phyloP scores from a whole-genome alignment of 1,140 invertebrate species.

The Oscheius sp. region DNA sequence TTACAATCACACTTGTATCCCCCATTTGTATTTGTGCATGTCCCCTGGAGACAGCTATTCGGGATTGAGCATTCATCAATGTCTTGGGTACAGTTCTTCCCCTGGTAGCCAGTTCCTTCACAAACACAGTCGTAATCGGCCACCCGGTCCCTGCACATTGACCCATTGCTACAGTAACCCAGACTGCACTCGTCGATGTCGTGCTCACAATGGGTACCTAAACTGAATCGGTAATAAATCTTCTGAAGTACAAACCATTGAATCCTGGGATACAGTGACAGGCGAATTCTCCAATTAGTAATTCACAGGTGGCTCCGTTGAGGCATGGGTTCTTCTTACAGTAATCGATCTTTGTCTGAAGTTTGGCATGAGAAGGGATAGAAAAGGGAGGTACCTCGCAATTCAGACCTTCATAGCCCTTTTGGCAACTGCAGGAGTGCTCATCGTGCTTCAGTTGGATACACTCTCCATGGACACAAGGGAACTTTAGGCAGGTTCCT shows the following conservation, averaged over 20 bases:
- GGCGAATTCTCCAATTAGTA: conserved; percentile 42
- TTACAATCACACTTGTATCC: conserved; percentile 44
- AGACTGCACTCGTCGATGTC: conserved; percentile 57
- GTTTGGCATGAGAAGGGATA: neutral
- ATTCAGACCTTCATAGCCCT: conserved; percentile 59
- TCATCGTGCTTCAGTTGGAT: conserved; percentile 45
- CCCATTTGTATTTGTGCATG: conserved; percentile 50
- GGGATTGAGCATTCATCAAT: conserved; percentile 51
- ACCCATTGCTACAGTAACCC: conserved; percentile 43
- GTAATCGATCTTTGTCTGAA: conserved; percentile 45
- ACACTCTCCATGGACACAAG: conserved; percentile 51
- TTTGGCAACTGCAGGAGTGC: conserved; percentile 60
- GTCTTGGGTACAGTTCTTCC: conserved; percentile 48
- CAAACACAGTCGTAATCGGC: conserved; percentile 56
- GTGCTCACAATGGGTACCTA: conserved; percentile 47
- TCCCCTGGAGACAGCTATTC: conserved; percentile 47
- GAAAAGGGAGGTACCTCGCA: conserved; percentile 55
- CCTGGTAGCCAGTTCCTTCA: conserved; percentile 50
- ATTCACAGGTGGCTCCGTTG: conserved; percentile 53
- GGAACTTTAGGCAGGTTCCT: conserved; percentile 46
- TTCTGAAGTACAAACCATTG: conserved; percentile 36
- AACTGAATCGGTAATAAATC: conserved; percentile 17
- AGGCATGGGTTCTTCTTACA: conserved; percentile 54
- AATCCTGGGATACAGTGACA: conserved; percentile 55
- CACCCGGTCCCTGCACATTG: conserved; percentile 53